Percentiles rank a stretch among this genome's conserved stretches.
These are phyloP conservation scores for Phymorhynchus buccinoides DNA, from an alignment of 1,140 invertebrate genomes.

Conservation along the genomic window DNA sequence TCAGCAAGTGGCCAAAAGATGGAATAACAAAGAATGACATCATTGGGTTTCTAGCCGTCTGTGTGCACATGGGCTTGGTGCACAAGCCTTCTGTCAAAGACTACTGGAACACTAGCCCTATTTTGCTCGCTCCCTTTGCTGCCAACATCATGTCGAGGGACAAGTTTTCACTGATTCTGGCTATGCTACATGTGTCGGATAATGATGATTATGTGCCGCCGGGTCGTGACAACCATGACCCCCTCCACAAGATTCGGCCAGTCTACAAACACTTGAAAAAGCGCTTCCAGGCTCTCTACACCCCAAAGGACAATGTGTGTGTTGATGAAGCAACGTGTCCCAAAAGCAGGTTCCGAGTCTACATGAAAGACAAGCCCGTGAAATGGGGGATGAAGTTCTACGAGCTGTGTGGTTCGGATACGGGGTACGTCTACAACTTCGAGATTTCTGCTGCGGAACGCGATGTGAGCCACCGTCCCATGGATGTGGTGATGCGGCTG, in stretches of 20 bases:
- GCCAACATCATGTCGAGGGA: neutral
- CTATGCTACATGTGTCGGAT: conserved; percentile 29
- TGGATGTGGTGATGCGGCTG: conserved; percentile 3
- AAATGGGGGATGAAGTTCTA: conserved; percentile 57
- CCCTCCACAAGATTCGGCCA: conserved; percentile 39
- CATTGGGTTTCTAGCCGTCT: too few species aligned
- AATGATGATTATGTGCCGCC: conserved; percentile 24
- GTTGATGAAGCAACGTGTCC: conserved; percentile 57
- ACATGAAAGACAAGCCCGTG: conserved; percentile 54
- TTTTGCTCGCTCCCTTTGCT: neutral
- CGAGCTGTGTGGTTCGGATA: conserved; percentile 44
- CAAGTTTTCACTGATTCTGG: conserved; percentile 28
- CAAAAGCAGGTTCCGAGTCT: conserved; percentile 47
- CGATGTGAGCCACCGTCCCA: conserved; percentile 6
- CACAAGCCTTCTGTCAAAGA: too few species aligned
- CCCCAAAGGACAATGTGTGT: conserved; percentile 28
- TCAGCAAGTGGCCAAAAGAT: too few species aligned
- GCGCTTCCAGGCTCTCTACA: neutral
- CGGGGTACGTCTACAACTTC: conserved; percentile 45
- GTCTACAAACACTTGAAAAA: conserved; percentile 31
- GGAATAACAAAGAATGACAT: too few species aligned
- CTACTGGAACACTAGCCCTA: neutral
- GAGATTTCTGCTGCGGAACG: conserved; percentile 45
- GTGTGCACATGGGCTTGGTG: too few species aligned
- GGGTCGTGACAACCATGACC: conserved; percentile 31